Evolutionary conservation across 2,113 vertebrate species (phyloP).

Genomic region (Rhinoderma darwinii): DNA sequence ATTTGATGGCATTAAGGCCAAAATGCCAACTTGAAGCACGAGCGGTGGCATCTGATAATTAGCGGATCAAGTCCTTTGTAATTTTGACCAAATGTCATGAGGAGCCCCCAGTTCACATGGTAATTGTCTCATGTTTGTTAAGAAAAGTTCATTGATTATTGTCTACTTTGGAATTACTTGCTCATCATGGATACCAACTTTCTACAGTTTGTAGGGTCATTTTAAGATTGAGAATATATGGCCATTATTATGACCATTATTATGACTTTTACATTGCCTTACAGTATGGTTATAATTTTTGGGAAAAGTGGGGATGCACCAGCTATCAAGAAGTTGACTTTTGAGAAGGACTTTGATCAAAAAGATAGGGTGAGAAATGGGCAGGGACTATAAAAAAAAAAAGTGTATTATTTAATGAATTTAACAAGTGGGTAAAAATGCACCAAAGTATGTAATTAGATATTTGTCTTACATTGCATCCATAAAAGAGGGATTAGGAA

Average conservation of each 20-base stretch:
- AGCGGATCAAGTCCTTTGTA: not conserved
- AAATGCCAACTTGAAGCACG: not conserved
- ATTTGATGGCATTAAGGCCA: not conserved
- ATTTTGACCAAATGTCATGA: not conserved
- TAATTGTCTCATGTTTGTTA: not conserved
- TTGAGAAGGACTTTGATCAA: not conserved
- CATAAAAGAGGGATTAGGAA: not conserved
- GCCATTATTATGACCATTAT: not conserved
- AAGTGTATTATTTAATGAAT: not conserved
- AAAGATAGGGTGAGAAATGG: not conserved
- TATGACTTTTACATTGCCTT: not conserved
- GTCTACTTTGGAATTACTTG: too few relatives aligned
- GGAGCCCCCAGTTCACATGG: not conserved
- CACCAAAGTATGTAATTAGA: not conserved
- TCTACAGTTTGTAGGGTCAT: not conserved
- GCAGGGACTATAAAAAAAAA: not conserved
- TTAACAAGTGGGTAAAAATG: too few relatives aligned
- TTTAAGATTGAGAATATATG: not conserved
- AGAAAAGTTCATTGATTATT: too few relatives aligned
- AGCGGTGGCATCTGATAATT: not conserved
- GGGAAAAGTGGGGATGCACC: not conserved
- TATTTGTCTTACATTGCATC: not conserved
- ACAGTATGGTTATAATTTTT: not conserved
- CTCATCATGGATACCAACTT: not conserved
- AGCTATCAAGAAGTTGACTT: not conserved